Conservation (phyloP, 2,797 vertebrate genomes). For the Semotilus atromaculatus region DNA sequence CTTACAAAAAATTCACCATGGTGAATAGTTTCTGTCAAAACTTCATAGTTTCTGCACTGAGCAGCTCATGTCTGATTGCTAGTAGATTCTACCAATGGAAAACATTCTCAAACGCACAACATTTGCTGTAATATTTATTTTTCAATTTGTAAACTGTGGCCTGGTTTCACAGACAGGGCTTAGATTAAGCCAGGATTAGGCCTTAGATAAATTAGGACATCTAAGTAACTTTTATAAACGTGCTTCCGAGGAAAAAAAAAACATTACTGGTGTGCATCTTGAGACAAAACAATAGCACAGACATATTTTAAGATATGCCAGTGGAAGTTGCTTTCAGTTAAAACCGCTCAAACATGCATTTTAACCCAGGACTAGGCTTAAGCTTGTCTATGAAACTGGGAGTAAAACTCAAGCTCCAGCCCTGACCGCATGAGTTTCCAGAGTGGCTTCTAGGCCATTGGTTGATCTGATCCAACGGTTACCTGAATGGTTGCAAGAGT, state of each 20-base stretch:
- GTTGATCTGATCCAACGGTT: background rate
- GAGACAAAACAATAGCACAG: too few species aligned
- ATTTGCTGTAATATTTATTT: background rate
- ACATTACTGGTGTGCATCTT: too few species aligned
- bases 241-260: too few species aligned
- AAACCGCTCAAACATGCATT: too few species aligned
- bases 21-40: constrained; percentile 26
- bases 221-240: too few species aligned
- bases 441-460: background rate
- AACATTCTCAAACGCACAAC: background rate
- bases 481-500: background rate
- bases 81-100: background rate
- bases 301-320: too few species aligned
- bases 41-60: constrained; percentile 1
- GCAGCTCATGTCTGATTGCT: background rate
- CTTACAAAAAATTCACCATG: constrained; percentile 27
- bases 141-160: background rate
- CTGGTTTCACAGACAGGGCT: too few species aligned
- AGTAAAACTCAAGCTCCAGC: background rate
- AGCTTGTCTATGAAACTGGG: too few species aligned
- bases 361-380: too few species aligned
- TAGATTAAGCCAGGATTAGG: too few species aligned
- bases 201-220: too few species aligned
- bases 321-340: too few species aligned
- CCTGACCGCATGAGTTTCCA: background rate